Evolutionary conservation across 2,888 invertebrate species (phyloP).

Genomic region (Orchestes rusci): DNA sequence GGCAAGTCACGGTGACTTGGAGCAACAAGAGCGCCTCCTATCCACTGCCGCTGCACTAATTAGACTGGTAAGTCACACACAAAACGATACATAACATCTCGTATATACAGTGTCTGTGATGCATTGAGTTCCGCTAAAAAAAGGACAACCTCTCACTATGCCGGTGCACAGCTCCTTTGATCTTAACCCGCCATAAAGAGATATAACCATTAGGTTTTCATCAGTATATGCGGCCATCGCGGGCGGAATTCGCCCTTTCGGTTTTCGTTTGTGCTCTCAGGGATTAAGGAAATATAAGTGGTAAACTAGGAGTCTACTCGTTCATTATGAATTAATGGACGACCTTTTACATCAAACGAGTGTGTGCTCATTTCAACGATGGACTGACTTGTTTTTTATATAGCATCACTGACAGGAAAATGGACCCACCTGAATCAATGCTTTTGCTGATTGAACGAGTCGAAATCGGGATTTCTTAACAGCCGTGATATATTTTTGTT

Average conservation of each 20-base stretch:
- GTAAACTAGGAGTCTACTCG: slow-evolving; percentile 41
- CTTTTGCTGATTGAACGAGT: too few species aligned
- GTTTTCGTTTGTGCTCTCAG: slow-evolving; percentile 41
- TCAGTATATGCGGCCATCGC: slow-evolving; percentile 41
- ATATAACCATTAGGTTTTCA: slow-evolving; percentile 47
- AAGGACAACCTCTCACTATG: slow-evolving; percentile 33
- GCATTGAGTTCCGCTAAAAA: slow-evolving; percentile 39
- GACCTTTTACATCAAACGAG: slow-evolving; percentile 41
- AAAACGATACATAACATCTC: slow-evolving; percentile 35
- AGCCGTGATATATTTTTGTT: too few species aligned
- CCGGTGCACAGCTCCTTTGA: slow-evolving; percentile 37
- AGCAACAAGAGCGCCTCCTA: slow-evolving; percentile 33
- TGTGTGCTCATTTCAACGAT: slow-evolving; percentile 36
- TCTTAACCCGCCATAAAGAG: slow-evolving; percentile 42
- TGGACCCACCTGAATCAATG: too few species aligned
- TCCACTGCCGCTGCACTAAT: slow-evolving; percentile 34
- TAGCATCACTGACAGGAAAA: too few species aligned
- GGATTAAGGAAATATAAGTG: slow-evolving; percentile 48
- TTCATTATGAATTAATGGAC: slow-evolving; percentile 46
- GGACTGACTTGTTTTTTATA: slow-evolving; percentile 21
- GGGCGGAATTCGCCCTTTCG: slow-evolving; percentile 18
- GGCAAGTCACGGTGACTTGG: slow-evolving; percentile 37
- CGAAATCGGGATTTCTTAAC: too few species aligned
- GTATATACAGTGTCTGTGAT: slow-evolving; percentile 38
- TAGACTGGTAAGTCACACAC: slow-evolving; percentile 34